phyloP scores from a whole-genome alignment of 2,113 vertebrate genomes.

The Aldabrachelys gigantea region DNA sequence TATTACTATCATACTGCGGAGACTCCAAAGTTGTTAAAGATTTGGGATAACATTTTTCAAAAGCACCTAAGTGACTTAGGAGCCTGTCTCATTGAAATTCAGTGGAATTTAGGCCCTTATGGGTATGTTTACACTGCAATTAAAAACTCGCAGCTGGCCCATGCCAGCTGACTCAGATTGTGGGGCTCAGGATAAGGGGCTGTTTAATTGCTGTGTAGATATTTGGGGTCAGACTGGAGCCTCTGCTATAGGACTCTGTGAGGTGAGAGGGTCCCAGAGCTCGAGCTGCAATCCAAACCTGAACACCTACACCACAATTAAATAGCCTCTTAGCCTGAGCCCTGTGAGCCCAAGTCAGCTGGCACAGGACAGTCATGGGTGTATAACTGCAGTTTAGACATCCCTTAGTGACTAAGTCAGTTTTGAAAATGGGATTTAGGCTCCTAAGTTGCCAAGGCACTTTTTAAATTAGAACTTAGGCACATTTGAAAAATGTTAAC shows the following conservation, averaged over 20 bases:
- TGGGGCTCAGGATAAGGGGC: no score
- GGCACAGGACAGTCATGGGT: not conserved
- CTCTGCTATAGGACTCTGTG: no score
- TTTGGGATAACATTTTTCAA: not conserved
- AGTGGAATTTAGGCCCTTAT: not conserved
- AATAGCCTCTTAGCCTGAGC: not conserved
- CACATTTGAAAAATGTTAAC: no score
- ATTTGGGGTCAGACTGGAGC: no score
- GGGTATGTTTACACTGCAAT: not conserved
- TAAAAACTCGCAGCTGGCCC: not conserved
- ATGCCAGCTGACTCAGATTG: no score
- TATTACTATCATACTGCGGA: not conserved
- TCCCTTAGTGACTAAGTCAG: no score
- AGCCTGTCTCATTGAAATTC: not conserved
- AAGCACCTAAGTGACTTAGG: not conserved
- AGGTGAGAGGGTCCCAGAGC: not conserved
- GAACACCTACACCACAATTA: not conserved
- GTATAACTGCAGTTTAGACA: no score
- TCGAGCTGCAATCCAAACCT: not conserved
- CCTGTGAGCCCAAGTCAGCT: not conserved
- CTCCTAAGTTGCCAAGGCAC: no score
- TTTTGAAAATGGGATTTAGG: no score
- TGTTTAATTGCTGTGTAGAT: no score
- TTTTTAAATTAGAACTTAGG: no score
- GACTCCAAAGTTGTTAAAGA: not conserved